phyloP scores from a whole-genome alignment of 2,888 invertebrate species.

The Omphaloscelis lunosa region DNA sequence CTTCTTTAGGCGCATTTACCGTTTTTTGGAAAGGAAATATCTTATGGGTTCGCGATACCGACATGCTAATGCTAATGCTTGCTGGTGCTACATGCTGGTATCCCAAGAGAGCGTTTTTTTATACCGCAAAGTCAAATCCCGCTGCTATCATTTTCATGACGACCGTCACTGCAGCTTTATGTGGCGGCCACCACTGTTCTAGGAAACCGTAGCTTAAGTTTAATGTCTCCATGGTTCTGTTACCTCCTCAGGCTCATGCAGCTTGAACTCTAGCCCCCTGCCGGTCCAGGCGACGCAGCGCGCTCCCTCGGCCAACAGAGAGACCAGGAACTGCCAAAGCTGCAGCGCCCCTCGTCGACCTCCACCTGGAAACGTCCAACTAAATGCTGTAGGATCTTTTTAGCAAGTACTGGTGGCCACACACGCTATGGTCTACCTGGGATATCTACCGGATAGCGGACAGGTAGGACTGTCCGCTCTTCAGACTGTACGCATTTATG shows the following conservation, averaged over 20 bases:
- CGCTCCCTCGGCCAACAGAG: slow-evolving; percentile 92
- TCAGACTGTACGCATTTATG: background rate
- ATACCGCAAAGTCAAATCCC: too few relatives aligned
- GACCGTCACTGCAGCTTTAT: too few relatives aligned
- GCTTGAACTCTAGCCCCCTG: slow-evolving; percentile 98
- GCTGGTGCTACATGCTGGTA: too few relatives aligned
- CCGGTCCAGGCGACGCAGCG: slow-evolving; percentile 98
- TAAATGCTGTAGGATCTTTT: background rate
- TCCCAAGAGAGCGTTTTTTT: background rate
- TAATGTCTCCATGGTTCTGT: slow-evolving; percentile 60
- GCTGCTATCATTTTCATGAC: too few relatives aligned
- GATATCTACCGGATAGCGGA: background rate
- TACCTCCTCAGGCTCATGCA: slow-evolving; percentile 98
- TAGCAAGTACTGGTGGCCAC: background rate
- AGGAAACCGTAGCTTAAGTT: background rate
- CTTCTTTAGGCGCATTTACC: too few relatives aligned
- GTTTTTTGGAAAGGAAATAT: too few relatives aligned
- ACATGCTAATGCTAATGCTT: too few relatives aligned
- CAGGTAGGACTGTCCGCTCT: background rate
- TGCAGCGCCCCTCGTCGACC: slow-evolving; percentile 96
- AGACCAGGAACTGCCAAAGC: slow-evolving; percentile 98
- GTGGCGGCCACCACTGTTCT: too few relatives aligned
- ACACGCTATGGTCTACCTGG: too few relatives aligned
- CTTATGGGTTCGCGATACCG: too few relatives aligned
- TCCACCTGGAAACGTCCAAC: slow-evolving; percentile 60